Conservation (phyloP, 2,113 vertebrate species). For the Columbina picui region DNA sequence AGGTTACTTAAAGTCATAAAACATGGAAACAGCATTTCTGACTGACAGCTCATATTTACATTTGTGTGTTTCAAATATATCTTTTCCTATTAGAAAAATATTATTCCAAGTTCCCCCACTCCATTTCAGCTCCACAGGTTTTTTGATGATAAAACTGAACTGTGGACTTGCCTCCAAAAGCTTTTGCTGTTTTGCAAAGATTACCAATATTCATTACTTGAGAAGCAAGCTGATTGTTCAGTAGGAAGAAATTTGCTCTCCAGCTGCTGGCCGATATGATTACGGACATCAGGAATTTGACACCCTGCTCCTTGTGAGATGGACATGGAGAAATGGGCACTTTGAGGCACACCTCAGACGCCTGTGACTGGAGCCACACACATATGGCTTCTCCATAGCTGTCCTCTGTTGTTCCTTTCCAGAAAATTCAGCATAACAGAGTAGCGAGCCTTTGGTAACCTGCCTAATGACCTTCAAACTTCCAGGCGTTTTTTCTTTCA, state of each 20-base stretch:
- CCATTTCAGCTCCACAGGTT: neutral
- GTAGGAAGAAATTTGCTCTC: neutral
- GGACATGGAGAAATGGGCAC: neutral
- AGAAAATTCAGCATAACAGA: neutral
- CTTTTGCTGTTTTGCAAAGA: neutral
- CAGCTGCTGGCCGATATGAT: rapidly evolving
- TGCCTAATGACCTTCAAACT: neutral
- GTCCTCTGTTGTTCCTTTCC: neutral
- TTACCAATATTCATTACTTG: neutral
- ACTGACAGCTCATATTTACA: neutral
- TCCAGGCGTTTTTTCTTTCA: neutral
- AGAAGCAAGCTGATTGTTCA: neutral
- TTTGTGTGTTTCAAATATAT: neutral
- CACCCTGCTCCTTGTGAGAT: neutral
- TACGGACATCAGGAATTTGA: neutral
- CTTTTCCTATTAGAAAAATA: neutral
- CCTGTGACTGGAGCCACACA: rapidly evolving
- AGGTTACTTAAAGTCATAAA: neutral
- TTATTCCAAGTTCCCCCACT: neutral
- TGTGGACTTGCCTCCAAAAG: neutral
- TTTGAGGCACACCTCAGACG: neutral
- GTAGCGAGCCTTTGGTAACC: neutral
- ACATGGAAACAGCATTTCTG: neutral
- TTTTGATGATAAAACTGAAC: neutral
- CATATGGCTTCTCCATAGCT: rapidly evolving